Conservation (phyloP, 2,113 vertebrate genomes). For the Copsychus sechellarum region DNA sequence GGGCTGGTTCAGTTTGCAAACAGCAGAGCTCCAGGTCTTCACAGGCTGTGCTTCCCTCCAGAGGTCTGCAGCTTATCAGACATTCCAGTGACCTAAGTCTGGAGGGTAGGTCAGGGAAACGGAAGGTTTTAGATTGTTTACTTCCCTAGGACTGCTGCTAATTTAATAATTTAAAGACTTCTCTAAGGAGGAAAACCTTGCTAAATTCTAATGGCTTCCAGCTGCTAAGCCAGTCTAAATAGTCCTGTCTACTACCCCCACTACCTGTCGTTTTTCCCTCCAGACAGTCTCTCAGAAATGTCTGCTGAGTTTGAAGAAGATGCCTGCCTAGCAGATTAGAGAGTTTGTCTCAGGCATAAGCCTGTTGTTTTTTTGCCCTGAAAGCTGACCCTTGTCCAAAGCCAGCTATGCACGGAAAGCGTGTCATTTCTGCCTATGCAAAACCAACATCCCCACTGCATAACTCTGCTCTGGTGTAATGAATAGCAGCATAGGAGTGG, state of each 20-base stretch:
- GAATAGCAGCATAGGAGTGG: neutral
- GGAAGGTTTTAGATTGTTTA: neutral
- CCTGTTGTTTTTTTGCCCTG: neutral
- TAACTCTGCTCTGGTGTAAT: neutral
- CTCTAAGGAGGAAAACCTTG: conserved; percentile 9
- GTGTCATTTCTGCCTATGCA: neutral
- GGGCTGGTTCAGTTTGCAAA: neutral
- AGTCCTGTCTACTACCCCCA: neutral
- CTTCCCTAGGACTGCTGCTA: conserved; percentile 5
- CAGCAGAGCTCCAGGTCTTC: neutral
- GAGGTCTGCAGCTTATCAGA: neutral
- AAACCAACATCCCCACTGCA: neutral
- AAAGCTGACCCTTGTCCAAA: neutral
- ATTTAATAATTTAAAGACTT: conserved; percentile 38
- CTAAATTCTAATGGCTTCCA: conserved; percentile 39
- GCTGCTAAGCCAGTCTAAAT: conserved; percentile 25
- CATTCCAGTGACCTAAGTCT: neutral
- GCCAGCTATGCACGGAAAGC: neutral
- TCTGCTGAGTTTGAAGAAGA: conserved; percentile 4
- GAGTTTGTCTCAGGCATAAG: neutral
- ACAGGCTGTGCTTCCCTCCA: neutral
- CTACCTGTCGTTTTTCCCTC: neutral
- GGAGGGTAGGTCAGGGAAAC: neutral
- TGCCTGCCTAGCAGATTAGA: neutral
- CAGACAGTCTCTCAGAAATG: neutral